Base-by-base conservation (phyloP, 2,888 invertebrate genomes). In the Anagyrus pseudococci region DNA sequence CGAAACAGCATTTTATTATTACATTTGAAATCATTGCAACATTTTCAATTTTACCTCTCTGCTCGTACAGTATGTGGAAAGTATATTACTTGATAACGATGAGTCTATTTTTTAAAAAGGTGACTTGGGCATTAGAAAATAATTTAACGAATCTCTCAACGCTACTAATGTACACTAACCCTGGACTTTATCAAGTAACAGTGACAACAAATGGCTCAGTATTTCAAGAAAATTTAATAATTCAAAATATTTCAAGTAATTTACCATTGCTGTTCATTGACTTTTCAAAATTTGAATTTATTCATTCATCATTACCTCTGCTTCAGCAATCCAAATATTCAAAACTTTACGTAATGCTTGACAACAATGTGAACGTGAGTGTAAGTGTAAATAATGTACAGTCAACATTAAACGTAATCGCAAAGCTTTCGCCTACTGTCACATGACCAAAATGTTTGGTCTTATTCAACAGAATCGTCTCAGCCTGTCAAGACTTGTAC, bases 391-490 rank as follows among this genome's bases (percentile, higher is more conserved):
- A 26, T 26, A 49, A 7, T 20, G 13, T 54, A 26, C 41, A 54
- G 13, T 7, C 19, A 15, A 26, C 43, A 19, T 17, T 54, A 4
- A 26, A 54, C 17, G 22, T 26, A 20, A 43, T 54, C n/a, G 43
- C 41, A 19, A n/a, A 41, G 17, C 7, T 50, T 2, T 43, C 50
- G 8, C 50, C 49, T 2, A 23, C 15, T n/a, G 41, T 33, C 7
- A 10, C 29, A 3, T 13, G 58, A 33, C 49, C 50, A 1, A 50
- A 33, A 26, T 50, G 49, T 33, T 13, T 58, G 15, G 15, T 33
- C 10, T 6, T 58, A 2, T 23, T 29, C 13, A 15, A 2, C 3
- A 44, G 15, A 29, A 50, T 19, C 10, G 26, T n/a, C 15, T 15
- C 22, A 13, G 1, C 26, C 10, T 29, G 33, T 2, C 2, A 29